These are phyloP conservation scores for Paramacrobiotus metropolitanus DNA, from an alignment of 1,140 invertebrate genomes.

Conservation along the genomic window DNA sequence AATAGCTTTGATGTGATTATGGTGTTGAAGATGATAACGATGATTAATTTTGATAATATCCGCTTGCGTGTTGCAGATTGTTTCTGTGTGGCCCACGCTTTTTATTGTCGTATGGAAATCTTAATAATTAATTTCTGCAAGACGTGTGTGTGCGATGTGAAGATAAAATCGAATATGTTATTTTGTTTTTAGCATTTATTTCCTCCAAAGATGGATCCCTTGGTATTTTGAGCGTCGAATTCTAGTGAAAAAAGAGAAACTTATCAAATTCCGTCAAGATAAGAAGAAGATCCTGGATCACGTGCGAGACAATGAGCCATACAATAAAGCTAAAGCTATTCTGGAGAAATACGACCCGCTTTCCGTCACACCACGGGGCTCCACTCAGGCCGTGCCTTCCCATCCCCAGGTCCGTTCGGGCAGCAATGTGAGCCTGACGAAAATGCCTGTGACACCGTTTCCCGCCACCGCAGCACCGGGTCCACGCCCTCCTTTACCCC, in stretches of 20 bases:
- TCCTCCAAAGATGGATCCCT: slow-evolving; percentile 46
- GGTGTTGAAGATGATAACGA: no score
- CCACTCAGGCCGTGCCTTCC: background rate
- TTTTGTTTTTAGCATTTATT: slow-evolving; percentile 41
- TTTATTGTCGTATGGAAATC: no score
- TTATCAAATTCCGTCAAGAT: slow-evolving; percentile 43
- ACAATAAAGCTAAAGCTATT: slow-evolving; percentile 80
- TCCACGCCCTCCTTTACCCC: slow-evolving; percentile 3
- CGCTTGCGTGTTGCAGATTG: no score
- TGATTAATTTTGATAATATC: no score
- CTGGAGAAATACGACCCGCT: slow-evolving; percentile 52
- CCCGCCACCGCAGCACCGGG: background rate
- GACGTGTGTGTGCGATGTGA: no score
- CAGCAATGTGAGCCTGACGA: no score
- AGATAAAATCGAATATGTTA: no score
- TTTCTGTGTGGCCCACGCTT: no score
- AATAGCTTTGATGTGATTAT: no score
- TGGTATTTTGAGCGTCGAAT: slow-evolving; percentile 70
- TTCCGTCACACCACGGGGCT: slow-evolving; percentile 11
- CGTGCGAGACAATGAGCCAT: slow-evolving; percentile 91
- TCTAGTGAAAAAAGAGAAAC: slow-evolving; percentile 46
- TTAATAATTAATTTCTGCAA: no score
- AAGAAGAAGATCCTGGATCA: slow-evolving; percentile 75
- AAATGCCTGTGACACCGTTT: background rate
- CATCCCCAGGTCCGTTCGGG: no score